Evolutionary conservation across 1,140 invertebrate species (phyloP).

Genomic region (Amphibalanus amphitrite): DNA sequence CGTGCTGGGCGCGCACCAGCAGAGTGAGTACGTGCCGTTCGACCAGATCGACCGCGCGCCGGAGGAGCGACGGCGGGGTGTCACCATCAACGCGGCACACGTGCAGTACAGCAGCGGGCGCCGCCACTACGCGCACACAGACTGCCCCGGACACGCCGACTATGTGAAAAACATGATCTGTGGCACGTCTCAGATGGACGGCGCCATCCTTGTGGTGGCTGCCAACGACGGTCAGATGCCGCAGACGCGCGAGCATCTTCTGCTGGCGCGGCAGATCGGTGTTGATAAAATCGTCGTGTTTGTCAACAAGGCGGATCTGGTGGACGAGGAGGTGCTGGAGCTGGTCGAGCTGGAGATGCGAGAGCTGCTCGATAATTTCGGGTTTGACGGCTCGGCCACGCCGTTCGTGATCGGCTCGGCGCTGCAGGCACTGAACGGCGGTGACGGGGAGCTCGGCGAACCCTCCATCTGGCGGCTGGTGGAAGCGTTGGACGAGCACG

Average conservation of each 20-base stretch:
- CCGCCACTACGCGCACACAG: conserved; percentile 83
- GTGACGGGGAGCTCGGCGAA: conserved; percentile 47
- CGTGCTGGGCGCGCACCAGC: conserved; percentile 35
- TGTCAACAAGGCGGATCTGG: conserved; percentile 78
- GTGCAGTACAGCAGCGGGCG: conserved; percentile 65
- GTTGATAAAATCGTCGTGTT: conserved; percentile 26
- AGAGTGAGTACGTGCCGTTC: conserved; percentile 59
- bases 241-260: conserved; percentile 62
- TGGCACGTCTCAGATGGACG: conserved; percentile 95
- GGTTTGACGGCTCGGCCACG: conserved; percentile 56
- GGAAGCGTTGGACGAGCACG: conserved; percentile 53
- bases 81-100: conserved; percentile 91
- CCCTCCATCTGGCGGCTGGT: conserved; percentile 55
- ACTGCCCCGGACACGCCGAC: conserved; percentile 88
- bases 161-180: conserved; percentile 85
- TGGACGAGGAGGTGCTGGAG: conserved; percentile 81
- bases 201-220: conserved; percentile 80
- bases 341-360: conserved; percentile 92
- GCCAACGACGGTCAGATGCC: conserved; percentile 92
- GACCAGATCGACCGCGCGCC: conserved; percentile 87
- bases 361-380: conserved; percentile 65
- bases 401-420: conserved; percentile 78
- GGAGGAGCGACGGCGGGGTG: conserved; percentile 82
- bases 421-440: conserved; percentile 27
- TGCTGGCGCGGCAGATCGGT: conserved; percentile 61